phyloP scores from a whole-genome alignment of 2,797 vertebrate genomes.

The Setipinna tenuifilis region DNA sequence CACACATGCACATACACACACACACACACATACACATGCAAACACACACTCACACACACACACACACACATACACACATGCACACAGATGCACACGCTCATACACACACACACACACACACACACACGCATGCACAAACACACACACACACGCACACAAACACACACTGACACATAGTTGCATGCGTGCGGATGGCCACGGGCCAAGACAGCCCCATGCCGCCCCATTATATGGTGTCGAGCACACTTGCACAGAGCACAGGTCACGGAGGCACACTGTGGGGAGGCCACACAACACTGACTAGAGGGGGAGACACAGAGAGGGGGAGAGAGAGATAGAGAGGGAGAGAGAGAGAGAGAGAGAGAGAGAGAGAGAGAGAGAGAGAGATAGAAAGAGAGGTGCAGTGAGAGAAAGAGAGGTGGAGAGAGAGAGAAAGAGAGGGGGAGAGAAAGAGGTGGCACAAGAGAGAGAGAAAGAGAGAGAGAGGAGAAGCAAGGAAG shows the following conservation, averaged over 20 bases:
- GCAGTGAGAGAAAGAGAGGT: background rate
- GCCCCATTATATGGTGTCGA: background rate
- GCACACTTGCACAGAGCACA: slow-evolving; percentile 48
- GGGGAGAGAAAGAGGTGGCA: background rate
- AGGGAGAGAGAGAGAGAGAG: background rate
- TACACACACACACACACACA: background rate
- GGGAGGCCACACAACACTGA: background rate
- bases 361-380: background rate
- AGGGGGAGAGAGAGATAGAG: background rate
- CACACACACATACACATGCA: too few relatives aligned
- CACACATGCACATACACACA: too few relatives aligned
- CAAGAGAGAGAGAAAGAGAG: background rate
- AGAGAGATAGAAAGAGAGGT: background rate
- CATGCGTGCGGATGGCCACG: background rate
- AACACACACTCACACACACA: too few relatives aligned
- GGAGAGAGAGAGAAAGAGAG: background rate
- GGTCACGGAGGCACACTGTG: slow-evolving; percentile 11
- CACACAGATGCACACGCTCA: background rate
- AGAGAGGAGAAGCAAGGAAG: background rate
- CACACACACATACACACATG: too few relatives aligned
- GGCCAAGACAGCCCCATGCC: slow-evolving; percentile 3
- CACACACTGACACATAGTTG: background rate
- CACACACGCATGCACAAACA: background rate
- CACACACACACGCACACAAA: background rate
- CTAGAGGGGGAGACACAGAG: background rate